Conservation (phyloP, 2,888 invertebrate species). For the Incurvaria masculella region DNA sequence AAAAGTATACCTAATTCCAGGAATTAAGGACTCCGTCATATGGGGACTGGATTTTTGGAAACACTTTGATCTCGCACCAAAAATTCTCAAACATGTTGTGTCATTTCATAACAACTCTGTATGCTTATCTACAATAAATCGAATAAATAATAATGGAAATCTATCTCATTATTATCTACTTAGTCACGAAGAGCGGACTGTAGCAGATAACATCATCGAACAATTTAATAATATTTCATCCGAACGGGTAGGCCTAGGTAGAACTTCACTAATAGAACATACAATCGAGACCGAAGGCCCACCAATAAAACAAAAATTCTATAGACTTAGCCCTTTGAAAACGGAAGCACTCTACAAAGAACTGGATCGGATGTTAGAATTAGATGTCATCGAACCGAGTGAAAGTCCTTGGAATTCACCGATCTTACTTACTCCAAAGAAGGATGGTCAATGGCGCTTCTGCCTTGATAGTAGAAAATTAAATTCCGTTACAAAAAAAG, state of each 20-base stretch:
- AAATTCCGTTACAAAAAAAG: conserved; percentile 13
- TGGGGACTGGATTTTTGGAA: background rate
- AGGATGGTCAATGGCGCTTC: conserved; percentile 9
- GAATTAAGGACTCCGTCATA: background rate
- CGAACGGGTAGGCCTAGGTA: background rate
- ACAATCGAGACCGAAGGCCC: background rate
- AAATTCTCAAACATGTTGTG: background rate
- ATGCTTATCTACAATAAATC: too few relatives aligned
- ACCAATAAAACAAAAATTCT: background rate
- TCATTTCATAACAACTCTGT: background rate
- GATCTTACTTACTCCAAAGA: background rate
- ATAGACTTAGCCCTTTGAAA: background rate
- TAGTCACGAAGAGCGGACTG: background rate
- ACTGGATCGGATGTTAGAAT: conserved; percentile 1
- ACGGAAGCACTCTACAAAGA: background rate
- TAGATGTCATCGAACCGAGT: conserved; percentile 1
- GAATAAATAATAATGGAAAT: too few relatives aligned
- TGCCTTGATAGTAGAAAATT: conserved; percentile 18
- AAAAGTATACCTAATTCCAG: background rate
- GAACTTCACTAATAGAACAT: background rate
- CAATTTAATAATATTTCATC: background rate
- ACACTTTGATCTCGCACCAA: background rate
- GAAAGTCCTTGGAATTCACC: conserved; percentile 1
- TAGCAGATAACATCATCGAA: background rate
- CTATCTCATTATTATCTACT: background rate